Percentiles rank a stretch among this genome's conserved stretches.
phyloP scores from a whole-genome alignment of 2,888 invertebrate genomes.

The Tridacna gigas region DNA sequence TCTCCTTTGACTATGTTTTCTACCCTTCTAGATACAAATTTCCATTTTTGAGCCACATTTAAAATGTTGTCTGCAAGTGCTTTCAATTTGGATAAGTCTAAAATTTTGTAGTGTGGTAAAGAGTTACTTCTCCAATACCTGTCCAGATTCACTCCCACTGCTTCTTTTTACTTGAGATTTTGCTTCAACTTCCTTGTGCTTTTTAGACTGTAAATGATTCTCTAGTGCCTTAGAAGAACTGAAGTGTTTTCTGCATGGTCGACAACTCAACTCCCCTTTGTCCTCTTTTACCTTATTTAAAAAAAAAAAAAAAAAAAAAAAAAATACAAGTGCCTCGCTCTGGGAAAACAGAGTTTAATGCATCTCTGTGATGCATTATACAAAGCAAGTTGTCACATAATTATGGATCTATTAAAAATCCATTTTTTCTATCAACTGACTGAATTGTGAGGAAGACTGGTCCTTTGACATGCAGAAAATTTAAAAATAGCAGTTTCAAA shows the following conservation, averaged over 20 bases:
- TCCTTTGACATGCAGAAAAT: too few species aligned
- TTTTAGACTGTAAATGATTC: slow-evolving; percentile 96
- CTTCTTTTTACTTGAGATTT: slow-evolving; percentile 59
- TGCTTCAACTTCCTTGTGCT: slow-evolving; percentile 88
- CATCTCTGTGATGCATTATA: too few species aligned
- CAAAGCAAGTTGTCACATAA: too few species aligned
- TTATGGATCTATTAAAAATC: too few species aligned
- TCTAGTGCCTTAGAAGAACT: slow-evolving; percentile 92
- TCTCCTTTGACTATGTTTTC: background rate
- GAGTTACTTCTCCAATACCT: slow-evolving; percentile 24
- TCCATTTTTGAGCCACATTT: too few species aligned
- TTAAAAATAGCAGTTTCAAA: too few species aligned
- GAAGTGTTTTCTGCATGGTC: slow-evolving; percentile 93
- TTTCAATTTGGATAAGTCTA: background rate
- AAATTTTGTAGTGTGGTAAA: background rate
- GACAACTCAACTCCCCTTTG: slow-evolving; percentile 72
- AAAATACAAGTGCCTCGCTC: too few species aligned
- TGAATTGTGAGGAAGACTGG: too few species aligned
- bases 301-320: background rate
- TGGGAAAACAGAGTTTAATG: too few species aligned
- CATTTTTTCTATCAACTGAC: too few species aligned
- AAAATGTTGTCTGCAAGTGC: background rate
- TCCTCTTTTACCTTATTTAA: slow-evolving; percentile 31
- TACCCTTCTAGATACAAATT: background rate
- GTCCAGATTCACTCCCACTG: slow-evolving; percentile 55